A percentile compares a stretch with the other conserved stretches of the same genome.
Evolutionary conservation across 2,888 invertebrate species (phyloP).

Genomic region (Frankliniella fusca): DNA sequence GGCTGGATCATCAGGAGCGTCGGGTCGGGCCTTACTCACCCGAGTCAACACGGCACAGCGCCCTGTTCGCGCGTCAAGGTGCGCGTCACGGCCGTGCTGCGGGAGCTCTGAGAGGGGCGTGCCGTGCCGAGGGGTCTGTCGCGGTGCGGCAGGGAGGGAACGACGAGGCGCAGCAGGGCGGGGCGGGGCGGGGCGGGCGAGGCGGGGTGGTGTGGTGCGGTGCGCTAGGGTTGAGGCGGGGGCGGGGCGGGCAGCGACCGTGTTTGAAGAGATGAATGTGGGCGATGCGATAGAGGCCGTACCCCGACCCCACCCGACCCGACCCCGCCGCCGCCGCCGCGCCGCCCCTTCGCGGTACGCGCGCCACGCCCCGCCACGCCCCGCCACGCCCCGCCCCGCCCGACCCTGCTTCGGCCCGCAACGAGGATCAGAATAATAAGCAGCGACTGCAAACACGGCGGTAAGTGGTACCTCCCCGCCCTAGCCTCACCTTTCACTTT

Average conservation of each 20-base stretch:
- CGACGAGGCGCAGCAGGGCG: not conserved
- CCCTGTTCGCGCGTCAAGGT: too few relatives aligned
- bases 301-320: not conserved
- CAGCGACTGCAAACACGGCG: slow-evolving; percentile 11
- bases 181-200: not conserved
- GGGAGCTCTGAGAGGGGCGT: not conserved
- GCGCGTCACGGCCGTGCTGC: too few relatives aligned
- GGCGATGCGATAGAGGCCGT: slow-evolving; percentile 11
- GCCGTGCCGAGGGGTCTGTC: not conserved
- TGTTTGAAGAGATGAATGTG: slow-evolving; percentile 26
- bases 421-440: slow-evolving; percentile 25
- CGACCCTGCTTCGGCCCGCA: not conserved
- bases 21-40: too few relatives aligned
- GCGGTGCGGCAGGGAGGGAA: not conserved
- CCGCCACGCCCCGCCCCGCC: not conserved
- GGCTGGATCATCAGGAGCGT: too few relatives aligned
- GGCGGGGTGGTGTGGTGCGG: not conserved
- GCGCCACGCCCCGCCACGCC: slow-evolving; percentile 9
- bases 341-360: too few relatives aligned
- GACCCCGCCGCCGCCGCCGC: not conserved
- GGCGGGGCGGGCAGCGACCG: not conserved
- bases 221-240: not conserved
- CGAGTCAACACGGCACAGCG: too few relatives aligned
- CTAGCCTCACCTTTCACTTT: not conserved
- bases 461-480: slow-evolving; percentile 10